These are phyloP conservation scores for Drosophila willistoni DNA, from an alignment of 1,140 invertebrate genomes.

Conservation along the genomic window DNA sequence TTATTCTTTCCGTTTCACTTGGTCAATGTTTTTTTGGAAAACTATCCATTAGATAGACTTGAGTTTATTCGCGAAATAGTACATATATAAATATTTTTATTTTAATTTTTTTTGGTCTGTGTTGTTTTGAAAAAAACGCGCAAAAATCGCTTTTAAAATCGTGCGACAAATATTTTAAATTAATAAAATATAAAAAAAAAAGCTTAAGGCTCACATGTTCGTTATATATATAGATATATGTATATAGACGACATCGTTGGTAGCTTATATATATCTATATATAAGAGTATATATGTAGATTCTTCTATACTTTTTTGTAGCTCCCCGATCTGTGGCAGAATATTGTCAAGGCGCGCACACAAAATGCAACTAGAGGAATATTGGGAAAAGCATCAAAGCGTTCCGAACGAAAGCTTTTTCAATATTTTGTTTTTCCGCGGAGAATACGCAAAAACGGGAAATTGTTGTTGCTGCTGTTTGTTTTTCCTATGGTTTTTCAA, in stretches of 20 bases:
- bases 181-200: conserved; percentile 43
- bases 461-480: not conserved
- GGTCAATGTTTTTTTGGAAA: conserved; percentile 52
- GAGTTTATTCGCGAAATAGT: not conserved
- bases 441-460: conserved; percentile 6
- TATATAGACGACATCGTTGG: conserved; percentile 24
- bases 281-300: conserved; percentile 21
- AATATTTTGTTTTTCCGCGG: not conserved
- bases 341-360: conserved; percentile 63
- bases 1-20: conserved; percentile 38
- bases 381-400: conserved; percentile 7
- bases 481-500: conserved; percentile 1
- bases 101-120: conserved; percentile 17
- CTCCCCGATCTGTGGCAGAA: conserved; percentile 51
- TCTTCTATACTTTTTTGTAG: conserved; percentile 17
- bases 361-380: conserved; percentile 33
- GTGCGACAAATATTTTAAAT: conserved; percentile 56
- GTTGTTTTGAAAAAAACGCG: conserved; percentile 38
- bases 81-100: not conserved
- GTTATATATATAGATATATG: conserved; percentile 19
- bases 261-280: conserved; percentile 23
- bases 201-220: conserved; percentile 37
- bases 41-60: conserved; percentile 8
- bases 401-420: not conserved
- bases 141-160: conserved; percentile 63